These are phyloP conservation scores for Athene noctua DNA, from an alignment of 2,113 vertebrate species.

Conservation along the genomic window DNA sequence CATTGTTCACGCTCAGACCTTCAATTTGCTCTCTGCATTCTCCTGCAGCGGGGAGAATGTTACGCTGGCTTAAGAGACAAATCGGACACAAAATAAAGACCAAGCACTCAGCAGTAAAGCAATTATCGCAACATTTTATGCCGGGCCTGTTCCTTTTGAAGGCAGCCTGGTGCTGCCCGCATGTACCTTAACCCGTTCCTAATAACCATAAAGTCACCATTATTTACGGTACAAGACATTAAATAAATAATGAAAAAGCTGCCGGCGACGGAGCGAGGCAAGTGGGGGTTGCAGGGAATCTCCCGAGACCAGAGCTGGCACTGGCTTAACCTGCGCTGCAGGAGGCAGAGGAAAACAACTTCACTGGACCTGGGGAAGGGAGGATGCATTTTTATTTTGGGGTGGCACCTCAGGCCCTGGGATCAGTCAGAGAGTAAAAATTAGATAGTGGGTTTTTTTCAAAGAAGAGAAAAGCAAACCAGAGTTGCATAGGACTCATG, in stretches of 20 bases:
- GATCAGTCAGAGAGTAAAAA: neutral
- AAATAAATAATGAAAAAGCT: conserved; percentile 88
- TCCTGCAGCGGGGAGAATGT: conserved; percentile 98
- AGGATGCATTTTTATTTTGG: conserved; percentile 29
- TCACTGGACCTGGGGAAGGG: neutral
- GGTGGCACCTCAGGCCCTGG: neutral
- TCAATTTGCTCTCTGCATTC: conserved; percentile 99
- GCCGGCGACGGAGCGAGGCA: conserved; percentile 68
- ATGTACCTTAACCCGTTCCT: conserved; percentile 93
- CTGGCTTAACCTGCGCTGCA: conserved; percentile 59
- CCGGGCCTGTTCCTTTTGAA: conserved; percentile 91
- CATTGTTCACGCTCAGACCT: conserved; percentile 99
- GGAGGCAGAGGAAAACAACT: conserved; percentile 38
- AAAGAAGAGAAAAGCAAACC: neutral
- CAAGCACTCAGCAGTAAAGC: conserved; percentile 98
- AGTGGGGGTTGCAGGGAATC: conserved; percentile 71
- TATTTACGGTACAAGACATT: conserved; percentile 99
- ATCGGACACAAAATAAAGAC: conserved; percentile 97
- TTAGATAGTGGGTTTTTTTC: neutral
- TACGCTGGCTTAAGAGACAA: conserved; percentile 99
- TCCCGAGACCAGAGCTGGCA: conserved; percentile 59
- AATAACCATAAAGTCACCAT: conserved; percentile 99
- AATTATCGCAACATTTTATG: conserved; percentile 99
- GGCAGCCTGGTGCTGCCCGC: conserved; percentile 84
- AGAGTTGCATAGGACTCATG: neutral